Evolutionary conservation across 1,140 invertebrate genomes (phyloP).

Genomic region (Lanistes nyassanus): DNA sequence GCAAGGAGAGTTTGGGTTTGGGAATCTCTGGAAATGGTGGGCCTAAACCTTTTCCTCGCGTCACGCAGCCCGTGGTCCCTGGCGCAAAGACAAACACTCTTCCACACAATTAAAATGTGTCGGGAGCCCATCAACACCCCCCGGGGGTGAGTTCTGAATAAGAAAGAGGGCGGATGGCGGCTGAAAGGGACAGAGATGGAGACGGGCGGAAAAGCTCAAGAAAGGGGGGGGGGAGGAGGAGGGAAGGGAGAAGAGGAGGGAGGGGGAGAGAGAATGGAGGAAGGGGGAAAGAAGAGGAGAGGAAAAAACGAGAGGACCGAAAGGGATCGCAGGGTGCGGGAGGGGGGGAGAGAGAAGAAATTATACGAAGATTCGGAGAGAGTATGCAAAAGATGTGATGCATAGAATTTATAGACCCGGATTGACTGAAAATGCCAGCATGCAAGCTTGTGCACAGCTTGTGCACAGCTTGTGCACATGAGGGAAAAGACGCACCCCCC

Average conservation of each 20-base stretch:
- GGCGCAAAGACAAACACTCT: constrained; percentile 21
- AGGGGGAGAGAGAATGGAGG: not conserved
- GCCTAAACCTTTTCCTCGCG: constrained; percentile 5
- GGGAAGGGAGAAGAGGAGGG: constrained; percentile 7
- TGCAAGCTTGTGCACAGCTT: not conserved
- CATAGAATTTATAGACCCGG: not conserved
- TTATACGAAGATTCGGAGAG: not conserved
- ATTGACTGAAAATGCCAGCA: not conserved
- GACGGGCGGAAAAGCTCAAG: not conserved
- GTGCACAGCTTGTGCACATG: no score
- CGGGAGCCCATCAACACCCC: not conserved
- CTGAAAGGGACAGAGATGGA: not conserved
- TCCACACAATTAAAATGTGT: constrained; percentile 23
- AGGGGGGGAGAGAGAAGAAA: not conserved
- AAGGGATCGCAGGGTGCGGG: not conserved
- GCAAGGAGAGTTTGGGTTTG: not conserved
- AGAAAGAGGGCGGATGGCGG: not conserved
- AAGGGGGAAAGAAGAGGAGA: not conserved
- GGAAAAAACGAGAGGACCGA: not conserved
- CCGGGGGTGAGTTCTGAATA: not conserved
- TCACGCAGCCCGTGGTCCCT: not conserved
- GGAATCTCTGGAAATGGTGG: constrained; percentile 7
- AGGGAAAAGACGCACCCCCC: no score
- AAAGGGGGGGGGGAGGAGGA: not conserved
- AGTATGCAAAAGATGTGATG: not conserved